Conservation (phyloP, 1,140 invertebrate genomes). For the Conus ventricosus region DNA sequence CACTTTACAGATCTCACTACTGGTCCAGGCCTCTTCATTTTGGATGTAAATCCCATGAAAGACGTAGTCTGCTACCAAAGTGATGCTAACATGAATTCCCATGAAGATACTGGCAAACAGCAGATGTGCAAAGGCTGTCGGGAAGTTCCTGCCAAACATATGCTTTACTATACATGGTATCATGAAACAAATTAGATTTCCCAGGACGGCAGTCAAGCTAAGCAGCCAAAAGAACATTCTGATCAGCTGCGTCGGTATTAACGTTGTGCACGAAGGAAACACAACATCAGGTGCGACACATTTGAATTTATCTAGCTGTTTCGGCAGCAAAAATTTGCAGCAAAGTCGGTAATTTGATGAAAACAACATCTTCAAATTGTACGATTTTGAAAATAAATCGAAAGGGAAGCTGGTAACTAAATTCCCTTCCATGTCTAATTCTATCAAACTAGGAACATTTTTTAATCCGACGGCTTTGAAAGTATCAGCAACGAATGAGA, state of each 20-base stretch:
- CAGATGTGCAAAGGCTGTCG: too few relatives aligned
- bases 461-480: neutral
- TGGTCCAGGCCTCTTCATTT: too few relatives aligned
- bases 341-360: constrained; percentile 54
- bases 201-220: constrained; percentile 45
- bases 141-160: too few relatives aligned
- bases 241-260: constrained; percentile 48
- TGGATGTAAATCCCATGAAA: too few relatives aligned
- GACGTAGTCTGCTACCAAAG: too few relatives aligned
- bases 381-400: constrained; percentile 33
- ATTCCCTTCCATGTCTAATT: neutral
- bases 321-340: constrained; percentile 40
- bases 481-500: neutral
- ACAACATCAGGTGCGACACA: constrained; percentile 49
- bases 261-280: constrained; percentile 53
- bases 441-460: neutral
- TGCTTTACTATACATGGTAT: too few relatives aligned
- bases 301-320: constrained; percentile 35
- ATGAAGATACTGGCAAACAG: too few relatives aligned
- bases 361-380: constrained; percentile 25
- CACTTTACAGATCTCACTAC: too few relatives aligned
- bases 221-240: constrained; percentile 56
- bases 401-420: neutral
- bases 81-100: too few relatives aligned
- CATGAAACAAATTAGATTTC: constrained; percentile 39